Percentiles rank a stretch among this genome's conserved stretches.
Evolutionary conservation across 1,140 invertebrate genomes (phyloP).

Genomic region (Andrena cerasifolii): DNA sequence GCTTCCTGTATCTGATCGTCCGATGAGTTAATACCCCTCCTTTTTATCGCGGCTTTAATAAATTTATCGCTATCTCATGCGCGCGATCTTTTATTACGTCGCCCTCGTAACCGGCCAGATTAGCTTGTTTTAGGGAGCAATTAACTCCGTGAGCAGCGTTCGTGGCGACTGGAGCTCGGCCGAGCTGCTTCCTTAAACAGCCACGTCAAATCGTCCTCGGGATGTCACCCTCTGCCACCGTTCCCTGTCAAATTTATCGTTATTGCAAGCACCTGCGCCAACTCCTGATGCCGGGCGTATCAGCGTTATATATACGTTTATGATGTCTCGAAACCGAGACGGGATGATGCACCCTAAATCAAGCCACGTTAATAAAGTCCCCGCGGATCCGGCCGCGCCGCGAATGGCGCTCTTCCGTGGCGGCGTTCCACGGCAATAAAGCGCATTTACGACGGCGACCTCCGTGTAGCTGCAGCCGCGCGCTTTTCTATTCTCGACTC

Average conservation of each 20-base stretch:
- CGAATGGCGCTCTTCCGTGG: slow-evolving; percentile 49
- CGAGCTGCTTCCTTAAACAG: background rate
- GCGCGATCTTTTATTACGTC: slow-evolving; percentile 9
- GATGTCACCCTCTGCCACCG: too few species aligned
- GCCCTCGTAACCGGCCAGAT: background rate
- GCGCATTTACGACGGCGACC: slow-evolving; percentile 61
- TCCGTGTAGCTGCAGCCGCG: background rate
- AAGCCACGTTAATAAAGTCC: slow-evolving; percentile 64
- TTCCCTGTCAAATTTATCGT: slow-evolving; percentile 10
- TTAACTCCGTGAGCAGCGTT: background rate
- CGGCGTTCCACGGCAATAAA: slow-evolving; percentile 59
- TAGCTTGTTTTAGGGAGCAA: background rate
- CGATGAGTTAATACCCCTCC: slow-evolving; percentile 25
- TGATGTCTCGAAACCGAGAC: slow-evolving; percentile 54
- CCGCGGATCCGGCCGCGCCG: slow-evolving; percentile 20
- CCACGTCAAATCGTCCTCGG: background rate
- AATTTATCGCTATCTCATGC: slow-evolving; percentile 23
- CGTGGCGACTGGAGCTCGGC: too few species aligned
- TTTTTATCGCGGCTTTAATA: slow-evolving; percentile 38
- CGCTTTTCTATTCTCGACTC: slow-evolving; percentile 50
- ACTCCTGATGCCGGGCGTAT: background rate
- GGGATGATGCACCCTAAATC: slow-evolving; percentile 61
- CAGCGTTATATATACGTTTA: slow-evolving; percentile 44
- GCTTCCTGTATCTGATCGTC: slow-evolving; percentile 31
- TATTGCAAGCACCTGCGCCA: background rate